Evolutionary conservation across 2,888 invertebrate genomes (phyloP), one percentile per base, ranked within the genome.

Genomic region (Drosophila hamatofila): DNA sequence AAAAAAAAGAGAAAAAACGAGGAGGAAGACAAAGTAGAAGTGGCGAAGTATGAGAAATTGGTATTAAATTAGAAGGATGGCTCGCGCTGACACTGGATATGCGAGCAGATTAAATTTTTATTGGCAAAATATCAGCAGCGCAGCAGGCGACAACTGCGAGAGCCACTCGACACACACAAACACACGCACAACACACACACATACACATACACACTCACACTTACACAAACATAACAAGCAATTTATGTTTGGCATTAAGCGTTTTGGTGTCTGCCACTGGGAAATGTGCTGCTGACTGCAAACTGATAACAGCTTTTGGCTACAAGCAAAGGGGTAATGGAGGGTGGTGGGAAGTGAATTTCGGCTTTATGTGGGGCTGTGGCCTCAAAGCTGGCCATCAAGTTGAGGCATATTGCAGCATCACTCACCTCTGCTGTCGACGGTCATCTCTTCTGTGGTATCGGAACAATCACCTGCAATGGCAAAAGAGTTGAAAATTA

Each of bases 381-480:
- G 21, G 39, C n/a, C 23, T n/a, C 27, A 9, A 25, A 27, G 8
- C n/a, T 46, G 4, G 16, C 2, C 52, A 23, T 12, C 3, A 56
- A 7, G 21, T 12, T n/a, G 23, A 18, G 21, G 9, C 18, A 46
- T 35, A 56, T 51, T 52, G 21, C 14, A 55, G 33, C 37, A 21
- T 52, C 65, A 90, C 91, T 89, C 81, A 92, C 92, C 92, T 92
- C 92, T 91, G 89, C 92, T 92, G 90, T 92, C 92, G 81, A 92
- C 91, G 83, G 92, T 92, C 92, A 93, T 92, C 88, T 93, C 92
- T 90, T 92, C 92, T 79, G 91, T 87, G 76, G 91, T 91, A 88
- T 92, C 93, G 83, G 92, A 90, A 88, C 92, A 92, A 91, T 92
- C 92, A 92, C 92, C 92, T 92, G 84, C 18, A 92, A 91, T 12